A percentile compares a stretch with the other conserved stretches of the same genome.
These are phyloP conservation scores for Pogonognathellus flavescens DNA, from an alignment of 1,140 invertebrate species.

Conservation along the genomic window DNA sequence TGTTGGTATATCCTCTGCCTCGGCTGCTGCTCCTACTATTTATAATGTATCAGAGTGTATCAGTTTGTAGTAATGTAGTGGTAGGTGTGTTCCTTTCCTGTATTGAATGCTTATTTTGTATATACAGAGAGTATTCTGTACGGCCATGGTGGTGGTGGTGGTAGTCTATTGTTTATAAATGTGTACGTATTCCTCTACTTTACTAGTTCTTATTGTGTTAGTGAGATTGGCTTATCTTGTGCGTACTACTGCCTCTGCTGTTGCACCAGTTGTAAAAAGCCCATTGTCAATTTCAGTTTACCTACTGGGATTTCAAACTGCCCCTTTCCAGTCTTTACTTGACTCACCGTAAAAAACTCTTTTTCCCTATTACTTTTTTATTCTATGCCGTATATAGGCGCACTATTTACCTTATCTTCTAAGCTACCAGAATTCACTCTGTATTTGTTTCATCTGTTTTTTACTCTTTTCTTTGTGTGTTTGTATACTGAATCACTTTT, in stretches of 20 bases:
- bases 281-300: slow-evolving; percentile 48
- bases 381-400: neutral
- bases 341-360: slow-evolving; percentile 23
- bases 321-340: slow-evolving; percentile 45
- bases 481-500: neutral
- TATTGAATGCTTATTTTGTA: no score
- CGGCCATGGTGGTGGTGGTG: no score
- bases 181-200: neutral
- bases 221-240: neutral
- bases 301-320: slow-evolving; percentile 47
- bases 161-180: no score
- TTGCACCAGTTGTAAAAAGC: neutral
- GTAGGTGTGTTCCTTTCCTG: no score
- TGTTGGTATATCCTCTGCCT: neutral
- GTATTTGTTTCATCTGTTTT: neutral
- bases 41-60: neutral
- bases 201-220: neutral
- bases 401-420: neutral
- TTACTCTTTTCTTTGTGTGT: neutral
- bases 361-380: slow-evolving; percentile 8
- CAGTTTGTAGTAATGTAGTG: neutral
- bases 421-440: neutral
- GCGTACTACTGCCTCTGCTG: no score
- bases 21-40: no score
- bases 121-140: no score